Percentiles rank a stretch among this genome's conserved stretches.
phyloP scores from a whole-genome alignment of 1,140 invertebrate species.

The Trichonephila clavipes region DNA sequence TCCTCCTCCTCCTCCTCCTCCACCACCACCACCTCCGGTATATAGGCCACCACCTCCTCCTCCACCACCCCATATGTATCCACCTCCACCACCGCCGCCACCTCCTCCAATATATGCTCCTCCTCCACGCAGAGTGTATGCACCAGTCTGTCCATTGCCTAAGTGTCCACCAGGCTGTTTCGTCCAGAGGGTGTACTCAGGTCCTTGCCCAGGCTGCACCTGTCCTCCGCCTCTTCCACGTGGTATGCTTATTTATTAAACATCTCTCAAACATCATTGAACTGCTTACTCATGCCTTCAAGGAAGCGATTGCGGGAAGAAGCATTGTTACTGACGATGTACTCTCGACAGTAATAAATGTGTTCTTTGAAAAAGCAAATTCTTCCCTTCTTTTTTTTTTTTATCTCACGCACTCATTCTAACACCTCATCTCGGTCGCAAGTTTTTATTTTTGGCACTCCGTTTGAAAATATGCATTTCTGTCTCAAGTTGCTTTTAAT shows the following conservation, averaged over 20 bases:
- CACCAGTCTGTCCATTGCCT: background rate
- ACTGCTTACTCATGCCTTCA: background rate
- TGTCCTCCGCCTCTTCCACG: background rate
- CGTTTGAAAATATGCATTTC: too few relatives aligned
- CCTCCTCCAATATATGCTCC: background rate
- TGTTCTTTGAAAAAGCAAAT: background rate
- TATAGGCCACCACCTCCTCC: too few relatives aligned
- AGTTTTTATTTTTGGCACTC: too few relatives aligned
- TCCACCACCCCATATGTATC: too few relatives aligned
- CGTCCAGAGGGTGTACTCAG: background rate
- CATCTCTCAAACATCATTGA: background rate
- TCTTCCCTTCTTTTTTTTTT: background rate
- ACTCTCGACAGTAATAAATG: conserved; percentile 13
- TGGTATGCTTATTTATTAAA: background rate
- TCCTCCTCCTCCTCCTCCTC: too few relatives aligned
- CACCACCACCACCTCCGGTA: too few relatives aligned
- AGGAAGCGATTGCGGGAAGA: background rate
- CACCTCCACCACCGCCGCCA: background rate
- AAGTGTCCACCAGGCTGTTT: conserved; percentile 16
- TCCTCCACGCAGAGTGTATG: background rate
- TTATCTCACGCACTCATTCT: too few relatives aligned
- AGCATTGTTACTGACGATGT: background rate
- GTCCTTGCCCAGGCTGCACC: conserved; percentile 13
- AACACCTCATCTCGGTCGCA: too few relatives aligned
- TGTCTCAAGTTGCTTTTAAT: too few relatives aligned